Base-by-base conservation (phyloP, 2,797 vertebrate genomes). In the Eospalax fontanierii region DNA sequence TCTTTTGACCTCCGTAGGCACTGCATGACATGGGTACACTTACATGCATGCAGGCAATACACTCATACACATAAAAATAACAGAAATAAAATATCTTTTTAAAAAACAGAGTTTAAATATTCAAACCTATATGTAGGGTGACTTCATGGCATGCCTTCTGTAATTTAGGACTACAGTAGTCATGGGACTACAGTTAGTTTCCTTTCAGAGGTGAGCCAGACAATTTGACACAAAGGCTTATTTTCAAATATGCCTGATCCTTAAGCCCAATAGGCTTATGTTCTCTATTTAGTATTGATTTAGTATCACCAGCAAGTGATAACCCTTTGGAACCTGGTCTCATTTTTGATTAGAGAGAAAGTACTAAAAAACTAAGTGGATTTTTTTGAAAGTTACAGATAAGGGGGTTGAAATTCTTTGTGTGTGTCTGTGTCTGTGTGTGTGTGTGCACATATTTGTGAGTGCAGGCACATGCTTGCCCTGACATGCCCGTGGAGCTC, bases 221-320 rank as follows among this genome's bases (percentile, higher is more conserved):
- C 33, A 90, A 80, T 84, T 95, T 91, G 90, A 93, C 59, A 82
- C 70, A 96, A 89, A 89, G 82, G 82, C 82, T 95, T 78, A 87
- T 94, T 96, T 96, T 93, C 87, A 88, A 94, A 86, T 6, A 35
- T 88, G 90, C 78, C 92, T 96, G 63, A 95, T 89, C 85, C 92
- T 81, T 94, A 95, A 95, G 61, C 82, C 90, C 75, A 96, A 63
- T 96, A 92, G 66, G 89, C 78, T 94, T 95, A 94, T 85, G 87
- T 93, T 96, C 93, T 96, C 75, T 96, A 96, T 97, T 97, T 96
- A 94, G 88, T 96, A 93, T 94, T 95, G 91, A 95, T 96, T 97
- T 96, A 94, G 50, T 93, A 94, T 93, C 95, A 93, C 90, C 66
- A 89, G 83, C 79, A 96, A 97, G 71, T 70, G 94, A 38, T 97